These are phyloP conservation scores for Stichodactyla mertensii DNA, from an alignment of 64 coral and sea anemone genomes.

Conservation along the genomic window DNA sequence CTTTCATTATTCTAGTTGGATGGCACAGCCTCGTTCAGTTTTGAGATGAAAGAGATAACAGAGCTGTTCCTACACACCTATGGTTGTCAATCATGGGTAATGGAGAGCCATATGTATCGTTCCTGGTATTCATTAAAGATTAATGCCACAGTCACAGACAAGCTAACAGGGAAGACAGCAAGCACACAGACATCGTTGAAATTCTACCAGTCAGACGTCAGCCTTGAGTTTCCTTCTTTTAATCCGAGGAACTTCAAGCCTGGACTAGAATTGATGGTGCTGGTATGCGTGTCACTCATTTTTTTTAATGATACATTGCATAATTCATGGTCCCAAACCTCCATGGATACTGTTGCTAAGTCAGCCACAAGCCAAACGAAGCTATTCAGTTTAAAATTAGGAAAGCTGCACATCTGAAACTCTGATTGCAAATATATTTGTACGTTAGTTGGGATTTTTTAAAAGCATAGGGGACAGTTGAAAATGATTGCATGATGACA, in stretches of 20 bases:
- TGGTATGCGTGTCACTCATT: constrained; percentile 27
- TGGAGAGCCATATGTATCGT: constrained; percentile 2
- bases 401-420: too few relatives aligned
- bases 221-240: background rate
- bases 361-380: too few relatives aligned
- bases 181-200: background rate
- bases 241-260: constrained; percentile 28
- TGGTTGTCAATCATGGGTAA: background rate
- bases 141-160: constrained; percentile 45
- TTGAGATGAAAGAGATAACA: background rate
- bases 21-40: constrained; percentile 15
- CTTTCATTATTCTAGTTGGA: background rate
- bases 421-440: too few relatives aligned
- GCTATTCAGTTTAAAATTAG: too few relatives aligned
- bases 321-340: too few relatives aligned
- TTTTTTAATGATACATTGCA: background rate
- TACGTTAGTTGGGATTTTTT: too few relatives aligned
- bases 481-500: too few relatives aligned
- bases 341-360: too few relatives aligned
- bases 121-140: background rate
- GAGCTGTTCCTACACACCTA: constrained; percentile 14
- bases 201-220: constrained; percentile 30
- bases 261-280: constrained; percentile 24
- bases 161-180: constrained; percentile 43
- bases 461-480: too few relatives aligned